Percentiles rank a stretch among this genome's conserved stretches.
phyloP scores from a whole-genome alignment of 2,888 invertebrate genomes.

The Chironomus riparius region DNA sequence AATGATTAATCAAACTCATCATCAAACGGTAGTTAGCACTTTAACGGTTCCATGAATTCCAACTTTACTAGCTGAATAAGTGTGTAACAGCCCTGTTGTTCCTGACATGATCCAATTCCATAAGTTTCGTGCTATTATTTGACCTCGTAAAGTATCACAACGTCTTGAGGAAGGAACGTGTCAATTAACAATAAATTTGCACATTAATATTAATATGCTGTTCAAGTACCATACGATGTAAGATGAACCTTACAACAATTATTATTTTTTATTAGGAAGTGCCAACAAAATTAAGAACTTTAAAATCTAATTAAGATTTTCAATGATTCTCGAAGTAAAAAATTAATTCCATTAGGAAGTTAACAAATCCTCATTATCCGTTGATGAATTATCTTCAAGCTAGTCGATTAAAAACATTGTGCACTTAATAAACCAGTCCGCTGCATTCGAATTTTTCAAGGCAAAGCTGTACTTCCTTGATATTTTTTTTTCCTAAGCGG shows the following conservation, averaged over 20 bases:
- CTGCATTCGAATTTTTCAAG: neutral
- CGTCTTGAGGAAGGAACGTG: neutral
- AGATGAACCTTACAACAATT: too few relatives aligned
- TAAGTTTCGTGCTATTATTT: too few relatives aligned
- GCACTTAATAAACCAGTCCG: neutral
- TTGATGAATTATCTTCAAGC: too few relatives aligned
- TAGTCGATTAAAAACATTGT: neutral
- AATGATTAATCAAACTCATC: neutral
- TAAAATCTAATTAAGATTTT: too few relatives aligned
- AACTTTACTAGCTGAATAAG: neutral
- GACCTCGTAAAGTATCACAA: neutral
- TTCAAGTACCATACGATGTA: too few relatives aligned
- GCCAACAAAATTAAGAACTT: too few relatives aligned
- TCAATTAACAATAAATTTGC: neutral
- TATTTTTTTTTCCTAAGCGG: neutral
- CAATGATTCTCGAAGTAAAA: too few relatives aligned
- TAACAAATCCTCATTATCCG: too few relatives aligned
- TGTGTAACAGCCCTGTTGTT: too few relatives aligned
- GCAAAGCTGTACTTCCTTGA: neutral
- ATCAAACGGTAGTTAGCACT: slow-evolving; percentile 2
- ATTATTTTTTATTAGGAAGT: neutral
- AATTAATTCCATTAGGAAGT: too few relatives aligned
- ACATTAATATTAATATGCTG: neutral
- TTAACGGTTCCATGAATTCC: neutral
- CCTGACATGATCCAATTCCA: too few relatives aligned